Base-by-base conservation (phyloP, 2,888 invertebrate species). In the Ferdinandea cuprea region DNA sequence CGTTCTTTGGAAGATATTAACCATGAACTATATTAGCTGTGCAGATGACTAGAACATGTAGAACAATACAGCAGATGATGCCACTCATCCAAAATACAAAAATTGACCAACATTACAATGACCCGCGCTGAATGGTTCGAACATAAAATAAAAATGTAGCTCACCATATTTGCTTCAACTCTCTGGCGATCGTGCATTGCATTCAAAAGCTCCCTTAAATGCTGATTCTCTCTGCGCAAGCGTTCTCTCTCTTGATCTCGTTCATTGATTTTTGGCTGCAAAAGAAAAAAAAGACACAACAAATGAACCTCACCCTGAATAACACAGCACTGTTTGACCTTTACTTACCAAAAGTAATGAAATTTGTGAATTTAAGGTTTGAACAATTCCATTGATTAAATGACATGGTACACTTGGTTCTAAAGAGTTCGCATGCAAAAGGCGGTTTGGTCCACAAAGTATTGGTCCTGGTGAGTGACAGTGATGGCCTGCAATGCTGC, bases 231-330 rank as follows among this genome's bases (percentile, higher is more conserved):
- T 86, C 93, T 93, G 40, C 95, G 92, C 87, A 96, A 91, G 86
- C 93, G 92, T 87, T 95, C 95, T 72, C 95, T 92, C 89, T 96
- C 96, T 87, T 95, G 95, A 89, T 96, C 96, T 86, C 94, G 92
- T 87, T 94, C 94, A 90, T 94, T 94, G 78, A 95, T 93, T 87
- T 95, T 93, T 90, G 94, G 94, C 96, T 96, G 13, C 46, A 61
- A 50, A 17, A 5, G 28, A 46, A 59, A 50, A 15, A 21, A 25
- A 63, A 3, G 2, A 4, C 5, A 11, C 1, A 21, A 3, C 7
- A 5, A 5, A 0, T 5, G 1, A 1, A 42, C n/a, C n/a, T n/a
- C n/a, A n/a, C n/a, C n/a, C n/a, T n/a, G n/a, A n/a, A n/a, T n/a
- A n/a, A n/a, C n/a, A n/a, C n/a, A n/a, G 7, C 1, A 3, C n/a